Conservation (phyloP, 2,888 invertebrate genomes). For the Drosophila pseudotakahashii region DNA sequence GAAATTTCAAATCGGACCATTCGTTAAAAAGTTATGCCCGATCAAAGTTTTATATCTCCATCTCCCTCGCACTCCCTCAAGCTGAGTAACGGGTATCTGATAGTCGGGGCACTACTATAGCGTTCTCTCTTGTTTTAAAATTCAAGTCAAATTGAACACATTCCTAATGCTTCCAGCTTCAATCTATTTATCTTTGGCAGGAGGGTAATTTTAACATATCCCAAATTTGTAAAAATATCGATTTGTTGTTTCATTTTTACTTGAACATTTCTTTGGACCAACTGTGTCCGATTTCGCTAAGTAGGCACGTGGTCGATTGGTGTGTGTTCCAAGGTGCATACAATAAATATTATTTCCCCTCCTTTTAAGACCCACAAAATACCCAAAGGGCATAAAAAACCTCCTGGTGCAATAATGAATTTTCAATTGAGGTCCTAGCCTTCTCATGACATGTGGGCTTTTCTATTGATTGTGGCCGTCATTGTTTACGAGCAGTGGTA, state of each 20-base stretch:
- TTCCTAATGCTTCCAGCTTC: no score
- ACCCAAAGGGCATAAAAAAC: slow-evolving; percentile 2
- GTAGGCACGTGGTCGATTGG: slow-evolving; percentile 7
- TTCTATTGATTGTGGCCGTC: slow-evolving; percentile 47
- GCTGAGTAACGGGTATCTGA: no score
- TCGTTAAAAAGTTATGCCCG: no score
- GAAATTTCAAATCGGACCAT: no score
- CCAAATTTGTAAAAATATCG: background rate
- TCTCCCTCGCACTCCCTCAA: no score
- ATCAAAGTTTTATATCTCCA: no score
- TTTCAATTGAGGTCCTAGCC: slow-evolving; percentile 37
- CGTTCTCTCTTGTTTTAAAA: no score
- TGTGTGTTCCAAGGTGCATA: background rate
- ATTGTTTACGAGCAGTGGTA: slow-evolving; percentile 64
- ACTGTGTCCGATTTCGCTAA: background rate
- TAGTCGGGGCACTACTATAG: no score
- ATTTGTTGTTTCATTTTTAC: background rate
- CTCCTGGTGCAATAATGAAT: slow-evolving; percentile 24
- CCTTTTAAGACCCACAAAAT: background rate
- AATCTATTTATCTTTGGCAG: background rate
- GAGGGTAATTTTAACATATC: background rate
- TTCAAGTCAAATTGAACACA: no score
- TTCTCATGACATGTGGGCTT: slow-evolving; percentile 15
- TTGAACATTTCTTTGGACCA: background rate
- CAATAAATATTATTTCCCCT: slow-evolving; percentile 8